These are phyloP conservation scores for Piprites chloris DNA, from an alignment of 2,113 vertebrate species.

Conservation along the genomic window DNA sequence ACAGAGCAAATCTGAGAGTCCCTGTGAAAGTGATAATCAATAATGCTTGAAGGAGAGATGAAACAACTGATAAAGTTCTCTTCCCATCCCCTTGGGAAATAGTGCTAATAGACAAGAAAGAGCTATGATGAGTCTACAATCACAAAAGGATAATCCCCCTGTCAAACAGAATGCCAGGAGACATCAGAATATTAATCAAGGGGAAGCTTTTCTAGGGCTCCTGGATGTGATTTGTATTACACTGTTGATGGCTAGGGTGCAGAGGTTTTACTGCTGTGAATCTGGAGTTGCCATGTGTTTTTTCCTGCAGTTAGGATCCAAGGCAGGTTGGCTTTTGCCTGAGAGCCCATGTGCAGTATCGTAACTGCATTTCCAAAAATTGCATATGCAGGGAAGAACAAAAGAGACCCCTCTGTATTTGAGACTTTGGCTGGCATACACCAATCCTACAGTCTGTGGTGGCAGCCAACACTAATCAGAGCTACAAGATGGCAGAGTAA, in stretches of 20 bases:
- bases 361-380: not conserved
- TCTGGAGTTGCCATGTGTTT: not conserved
- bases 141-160: not conserved
- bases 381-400: not conserved
- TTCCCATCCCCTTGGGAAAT: not conserved
- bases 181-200: conserved; percentile 15
- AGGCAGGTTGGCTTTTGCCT: not conserved
- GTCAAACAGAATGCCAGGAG: conserved; percentile 15
- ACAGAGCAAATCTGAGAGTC: not conserved
- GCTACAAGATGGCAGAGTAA: not conserved
- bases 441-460: not conserved
- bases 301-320: not conserved
- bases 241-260: not conserved
- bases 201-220: not conserved
- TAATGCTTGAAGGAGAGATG: not conserved
- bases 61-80: not conserved
- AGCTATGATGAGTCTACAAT: not conserved
- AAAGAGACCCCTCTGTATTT: not conserved
- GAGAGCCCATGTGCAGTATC: not conserved
- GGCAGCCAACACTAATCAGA: not conserved
- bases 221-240: not conserved
- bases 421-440: not conserved
- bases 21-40: not conserved
- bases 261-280: not conserved
- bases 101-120: not conserved